phyloP scores from a whole-genome alignment of 2,888 invertebrate genomes.

The Therioaphis trifolii region DNA sequence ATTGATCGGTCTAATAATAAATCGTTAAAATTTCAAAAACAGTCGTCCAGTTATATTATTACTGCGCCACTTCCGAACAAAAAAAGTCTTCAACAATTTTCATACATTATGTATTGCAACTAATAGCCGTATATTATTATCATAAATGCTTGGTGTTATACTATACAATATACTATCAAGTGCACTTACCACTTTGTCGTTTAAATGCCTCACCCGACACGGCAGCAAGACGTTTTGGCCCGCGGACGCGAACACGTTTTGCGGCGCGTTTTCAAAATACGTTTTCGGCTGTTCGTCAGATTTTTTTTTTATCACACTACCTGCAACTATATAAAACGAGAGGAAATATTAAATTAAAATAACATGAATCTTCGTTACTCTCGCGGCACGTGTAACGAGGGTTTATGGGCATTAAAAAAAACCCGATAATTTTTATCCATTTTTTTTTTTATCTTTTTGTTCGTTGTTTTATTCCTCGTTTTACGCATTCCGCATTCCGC shows the following conservation, averaged over 20 bases:
- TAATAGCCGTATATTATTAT: slow-evolving; percentile 26
- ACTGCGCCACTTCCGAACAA: slow-evolving; percentile 22
- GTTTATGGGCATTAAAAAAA: slow-evolving; percentile 29
- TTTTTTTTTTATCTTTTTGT: not conserved
- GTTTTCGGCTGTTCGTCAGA: slow-evolving; percentile 53
- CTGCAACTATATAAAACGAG: slow-evolving; percentile 41
- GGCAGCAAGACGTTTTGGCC: slow-evolving; percentile 57
- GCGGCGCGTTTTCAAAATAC: slow-evolving; percentile 50
- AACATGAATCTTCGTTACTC: slow-evolving; percentile 33
- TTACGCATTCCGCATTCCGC: no score
- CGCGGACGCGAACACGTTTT: slow-evolving; percentile 57
- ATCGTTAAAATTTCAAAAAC: slow-evolving; percentile 7
- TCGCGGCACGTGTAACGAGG: not conserved
- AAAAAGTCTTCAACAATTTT: slow-evolving; percentile 22
- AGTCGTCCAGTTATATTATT: not conserved
- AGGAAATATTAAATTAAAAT: slow-evolving; percentile 37
- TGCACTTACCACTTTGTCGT: slow-evolving; percentile 58
- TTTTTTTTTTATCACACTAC: slow-evolving; percentile 47
- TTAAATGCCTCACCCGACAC: slow-evolving; percentile 57
- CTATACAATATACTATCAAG: slow-evolving; percentile 33
- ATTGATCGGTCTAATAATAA: slow-evolving; percentile 18
- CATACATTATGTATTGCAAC: slow-evolving; percentile 13
- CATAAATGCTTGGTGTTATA: slow-evolving; percentile 22
- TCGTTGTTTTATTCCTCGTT: not conserved
- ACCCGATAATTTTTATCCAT: slow-evolving; percentile 33